Percentiles rank a stretch among this genome's conserved stretches.
phyloP scores from a whole-genome alignment of 2,797 vertebrate genomes.

The Phataginus tricuspis region DNA sequence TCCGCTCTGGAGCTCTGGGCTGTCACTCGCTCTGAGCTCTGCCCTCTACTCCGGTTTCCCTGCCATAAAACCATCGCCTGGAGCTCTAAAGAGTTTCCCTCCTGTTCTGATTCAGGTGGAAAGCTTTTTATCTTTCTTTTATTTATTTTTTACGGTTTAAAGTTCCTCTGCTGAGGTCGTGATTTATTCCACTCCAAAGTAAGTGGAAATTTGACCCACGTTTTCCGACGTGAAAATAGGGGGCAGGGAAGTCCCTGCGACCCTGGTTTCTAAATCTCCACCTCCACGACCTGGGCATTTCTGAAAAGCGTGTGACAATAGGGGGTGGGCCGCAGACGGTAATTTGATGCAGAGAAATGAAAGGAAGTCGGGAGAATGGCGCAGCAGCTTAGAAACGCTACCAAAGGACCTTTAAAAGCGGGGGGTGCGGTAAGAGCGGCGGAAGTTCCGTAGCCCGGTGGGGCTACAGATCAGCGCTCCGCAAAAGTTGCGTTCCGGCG shows the following conservation, averaged over 20 bases:
- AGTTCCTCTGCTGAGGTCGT: slow-evolving; percentile 56
- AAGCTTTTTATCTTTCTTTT: not conserved
- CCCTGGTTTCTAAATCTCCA: slow-evolving; percentile 66
- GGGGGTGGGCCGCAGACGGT: slow-evolving; percentile 33
- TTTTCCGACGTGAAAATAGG: slow-evolving; percentile 74
- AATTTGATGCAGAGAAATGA: slow-evolving; percentile 68
- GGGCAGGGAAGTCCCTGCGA: slow-evolving; percentile 60
- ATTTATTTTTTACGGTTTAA: slow-evolving; percentile 49
- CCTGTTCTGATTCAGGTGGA: slow-evolving; percentile 63
- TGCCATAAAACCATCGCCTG: slow-evolving; percentile 31
- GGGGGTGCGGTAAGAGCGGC: not conserved
- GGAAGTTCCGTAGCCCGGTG: not conserved
- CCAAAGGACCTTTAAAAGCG: not conserved
- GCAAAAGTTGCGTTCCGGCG: not conserved
- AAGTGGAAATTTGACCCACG: slow-evolving; percentile 76
- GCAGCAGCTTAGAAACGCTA: not conserved
- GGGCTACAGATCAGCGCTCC: too few relatives aligned
- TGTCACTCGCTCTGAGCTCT: not conserved
- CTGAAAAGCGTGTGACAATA: slow-evolving; percentile 72
- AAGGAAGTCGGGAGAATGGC: slow-evolving; percentile 49
- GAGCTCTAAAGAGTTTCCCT: slow-evolving; percentile 53
- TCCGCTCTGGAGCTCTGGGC: not conserved
- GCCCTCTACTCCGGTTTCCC: slow-evolving; percentile 40
- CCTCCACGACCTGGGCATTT: slow-evolving; percentile 40
- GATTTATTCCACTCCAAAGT: slow-evolving; percentile 73